A percentile compares a stretch with the other conserved stretches of the same genome.
Conservation (phyloP, 2,888 invertebrate species). For the Marronus borbonicus region DNA sequence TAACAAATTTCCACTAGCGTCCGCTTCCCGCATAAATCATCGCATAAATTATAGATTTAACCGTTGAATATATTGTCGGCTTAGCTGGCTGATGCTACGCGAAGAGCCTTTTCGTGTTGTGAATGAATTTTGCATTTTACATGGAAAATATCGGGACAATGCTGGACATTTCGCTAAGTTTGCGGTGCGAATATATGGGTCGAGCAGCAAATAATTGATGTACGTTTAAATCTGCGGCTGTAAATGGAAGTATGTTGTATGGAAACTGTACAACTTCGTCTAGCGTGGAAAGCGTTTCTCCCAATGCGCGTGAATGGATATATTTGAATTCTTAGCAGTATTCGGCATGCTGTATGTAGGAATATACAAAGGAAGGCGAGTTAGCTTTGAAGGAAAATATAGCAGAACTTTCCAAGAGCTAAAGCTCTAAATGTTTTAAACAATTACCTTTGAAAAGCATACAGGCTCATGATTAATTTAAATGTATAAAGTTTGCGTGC, state of each 20-base stretch:
- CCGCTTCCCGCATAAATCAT: conserved; percentile 62
- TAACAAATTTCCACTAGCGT: conserved; percentile 62
- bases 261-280: too few relatives aligned
- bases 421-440: too few relatives aligned
- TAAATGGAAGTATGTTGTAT: conserved; percentile 15
- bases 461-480: too few relatives aligned
- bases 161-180: conserved; percentile 33
- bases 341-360: too few relatives aligned
- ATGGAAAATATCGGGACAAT: conserved; percentile 45
- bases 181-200: conserved; percentile 13
- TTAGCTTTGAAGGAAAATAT: too few relatives aligned
- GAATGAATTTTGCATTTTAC: conserved; percentile 54
- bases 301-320: too few relatives aligned
- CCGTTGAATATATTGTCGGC: conserved; percentile 62
- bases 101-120: conserved; percentile 62
- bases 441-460: too few relatives aligned
- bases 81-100: conserved; percentile 57
- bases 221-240: conserved; percentile 17
- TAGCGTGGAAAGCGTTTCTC: too few relatives aligned
- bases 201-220: conserved; percentile 27
- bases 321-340: too few relatives aligned
- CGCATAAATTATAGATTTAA: conserved; percentile 65
- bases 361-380: too few relatives aligned
- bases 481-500: too few relatives aligned
- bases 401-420: too few relatives aligned